These are phyloP conservation scores for Venturia canescens DNA, from an alignment of 1,140 invertebrate genomes.

Conservation along the genomic window DNA sequence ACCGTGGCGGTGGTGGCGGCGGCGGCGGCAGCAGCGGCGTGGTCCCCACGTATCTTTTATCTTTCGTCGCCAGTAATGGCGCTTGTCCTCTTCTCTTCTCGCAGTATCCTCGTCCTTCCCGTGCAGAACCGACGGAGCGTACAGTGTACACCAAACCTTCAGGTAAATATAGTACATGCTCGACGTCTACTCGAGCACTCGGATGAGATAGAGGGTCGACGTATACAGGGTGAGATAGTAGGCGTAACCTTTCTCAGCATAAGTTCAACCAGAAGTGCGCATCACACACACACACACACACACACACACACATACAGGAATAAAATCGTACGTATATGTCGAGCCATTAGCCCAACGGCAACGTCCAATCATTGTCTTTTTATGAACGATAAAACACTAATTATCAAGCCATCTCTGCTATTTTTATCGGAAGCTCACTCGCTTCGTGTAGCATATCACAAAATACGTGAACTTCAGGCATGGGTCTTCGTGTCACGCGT, in stretches of 20 bases:
- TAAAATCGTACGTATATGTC: not conserved
- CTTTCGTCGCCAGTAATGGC: slow-evolving; percentile 67
- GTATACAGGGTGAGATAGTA: slow-evolving; percentile 28
- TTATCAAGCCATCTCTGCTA: not conserved
- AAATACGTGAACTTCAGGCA: not conserved
- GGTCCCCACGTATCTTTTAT: slow-evolving; percentile 66
- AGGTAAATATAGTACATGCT: slow-evolving; percentile 21
- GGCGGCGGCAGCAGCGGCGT: slow-evolving; percentile 59
- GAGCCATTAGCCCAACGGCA: not conserved
- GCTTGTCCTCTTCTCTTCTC: slow-evolving; percentile 54
- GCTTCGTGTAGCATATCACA: not conserved
- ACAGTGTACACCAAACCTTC: slow-evolving; percentile 17
- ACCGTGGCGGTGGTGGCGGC: slow-evolving; percentile 61
- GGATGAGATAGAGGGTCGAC: slow-evolving; percentile 26
- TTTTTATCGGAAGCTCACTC: not conserved
- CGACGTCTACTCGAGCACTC: slow-evolving; percentile 32
- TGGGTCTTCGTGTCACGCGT: too few species aligned
- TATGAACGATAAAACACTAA: not conserved
- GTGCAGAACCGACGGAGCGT: not conserved
- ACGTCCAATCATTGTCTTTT: not conserved
- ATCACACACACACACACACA: not conserved
- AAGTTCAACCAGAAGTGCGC: slow-evolving; percentile 13
- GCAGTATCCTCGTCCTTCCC: slow-evolving; percentile 15
- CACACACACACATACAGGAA: not conserved
- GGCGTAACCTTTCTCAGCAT: slow-evolving; percentile 3